Evolutionary conservation across 2,888 invertebrate species (phyloP), one percentile per base, ranked within the genome.

Genomic region (Diarsia brunnea): DNA sequence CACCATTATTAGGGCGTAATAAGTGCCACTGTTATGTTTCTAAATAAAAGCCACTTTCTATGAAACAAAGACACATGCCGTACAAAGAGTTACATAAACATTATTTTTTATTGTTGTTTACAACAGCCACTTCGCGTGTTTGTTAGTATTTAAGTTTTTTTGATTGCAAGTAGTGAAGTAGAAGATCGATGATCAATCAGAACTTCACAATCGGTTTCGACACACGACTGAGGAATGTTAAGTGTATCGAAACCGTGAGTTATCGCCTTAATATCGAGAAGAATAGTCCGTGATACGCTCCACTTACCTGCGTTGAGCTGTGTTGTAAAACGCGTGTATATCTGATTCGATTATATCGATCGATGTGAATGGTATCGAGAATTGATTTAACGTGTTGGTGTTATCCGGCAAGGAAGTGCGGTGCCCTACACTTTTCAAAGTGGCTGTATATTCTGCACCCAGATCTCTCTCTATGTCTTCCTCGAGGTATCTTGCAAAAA

Each of bases 241-340:
- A 77, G 75, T 75, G 69, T 69, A 78, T 84, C 77, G 66, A 74
- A 79, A 72, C 76, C 66, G 82, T 88, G 87, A 88, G 78, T 87
- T 88, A 88, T 87, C 79, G 79, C 67, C 74, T 66, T 78, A 65
- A 82, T 85, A 80, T 82, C 60, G 76, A 64, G 74, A 87, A 83
- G 85, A 87, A 88, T 89, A 66, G 84, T 70, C 73, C 77, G 45
- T 58, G 85, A 83, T 85, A 84, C 84, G 88, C 87, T 87, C 84
- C 84, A 87, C 78, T 87, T 83, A 78, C 78, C 60, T 67, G 67
- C 78, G 81, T 84, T 87, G 84, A 88, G 84, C 81, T 79, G 79
- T 85, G 79, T 14, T 81, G 61, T 78, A 71, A 77, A 81, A 78
- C 71, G 71, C 49, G 2, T 82, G n/a, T 61, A 63, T 53, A 69